Percentiles rank a stretch among this genome's conserved stretches.
Conservation (phyloP, 2,888 invertebrate species). For the Venustoraphidia nigricollis region DNA sequence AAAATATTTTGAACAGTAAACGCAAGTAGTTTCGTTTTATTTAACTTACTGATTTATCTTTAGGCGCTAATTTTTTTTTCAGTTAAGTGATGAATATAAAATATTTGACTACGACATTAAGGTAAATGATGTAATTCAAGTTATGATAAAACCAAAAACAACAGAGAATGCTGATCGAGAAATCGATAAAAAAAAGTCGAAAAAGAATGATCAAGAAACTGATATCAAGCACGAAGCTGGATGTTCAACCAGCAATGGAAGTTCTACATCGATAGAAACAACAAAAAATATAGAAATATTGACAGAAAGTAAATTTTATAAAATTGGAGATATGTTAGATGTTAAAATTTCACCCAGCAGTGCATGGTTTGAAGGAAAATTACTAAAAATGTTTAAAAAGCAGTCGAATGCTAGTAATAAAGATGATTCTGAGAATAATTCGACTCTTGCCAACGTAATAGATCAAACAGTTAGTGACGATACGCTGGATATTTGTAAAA, state of each 20-base stretch:
- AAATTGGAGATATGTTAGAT: conserved; percentile 51
- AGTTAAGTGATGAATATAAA: conserved; percentile 57
- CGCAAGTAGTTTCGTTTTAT: no score
- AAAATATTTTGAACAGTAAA: no score
- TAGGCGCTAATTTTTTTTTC: conserved; percentile 22
- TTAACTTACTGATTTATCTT: no score
- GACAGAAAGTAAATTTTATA: conserved; percentile 33
- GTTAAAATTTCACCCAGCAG: conserved; percentile 42
- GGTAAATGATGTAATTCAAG: conserved; percentile 58
- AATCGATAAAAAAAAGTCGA: conserved; percentile 9
- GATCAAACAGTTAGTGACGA: no score
- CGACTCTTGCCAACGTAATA: no score
- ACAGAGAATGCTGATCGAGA: conserved; percentile 10
- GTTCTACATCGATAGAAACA: not conserved
- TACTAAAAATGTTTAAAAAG: conserved; percentile 33
- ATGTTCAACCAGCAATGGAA: not conserved
- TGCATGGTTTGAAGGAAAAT: conserved; percentile 59
- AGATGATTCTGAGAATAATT: conserved; percentile 5
- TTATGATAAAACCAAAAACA: conserved; percentile 33
- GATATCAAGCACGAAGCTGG: conserved; percentile 15
- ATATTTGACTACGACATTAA: conserved; percentile 64
- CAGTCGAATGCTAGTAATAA: conserved; percentile 7
- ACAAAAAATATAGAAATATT: conserved; percentile 18
- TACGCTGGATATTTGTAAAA: not conserved
- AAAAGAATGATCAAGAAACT: conserved; percentile 14